Conservation (phyloP, 1,140 invertebrate genomes). For the Elymnias hypermnestra region DNA sequence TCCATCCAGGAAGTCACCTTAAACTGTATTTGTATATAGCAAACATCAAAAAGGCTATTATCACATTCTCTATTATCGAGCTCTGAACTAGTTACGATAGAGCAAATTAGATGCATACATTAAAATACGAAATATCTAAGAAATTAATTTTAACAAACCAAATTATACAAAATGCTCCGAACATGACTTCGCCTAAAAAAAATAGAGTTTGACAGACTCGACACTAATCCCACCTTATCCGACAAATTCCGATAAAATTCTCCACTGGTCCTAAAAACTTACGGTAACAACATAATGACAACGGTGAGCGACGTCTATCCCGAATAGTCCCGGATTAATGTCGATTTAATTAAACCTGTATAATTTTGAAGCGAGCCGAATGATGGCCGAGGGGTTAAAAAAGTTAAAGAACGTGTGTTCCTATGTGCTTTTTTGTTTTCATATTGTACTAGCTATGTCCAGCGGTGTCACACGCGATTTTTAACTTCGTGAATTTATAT, state of each 20-base stretch:
- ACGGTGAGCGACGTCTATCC: constrained; percentile 44
- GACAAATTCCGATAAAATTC: constrained; percentile 42
- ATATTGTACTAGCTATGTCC: too few species aligned
- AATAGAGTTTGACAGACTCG: constrained; percentile 24
- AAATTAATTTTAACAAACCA: not conserved
- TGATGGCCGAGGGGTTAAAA: constrained; percentile 1
- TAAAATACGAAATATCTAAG: not conserved
- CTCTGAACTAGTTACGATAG: too few species aligned
- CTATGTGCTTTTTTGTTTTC: too few species aligned
- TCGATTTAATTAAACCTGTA: constrained; percentile 72
- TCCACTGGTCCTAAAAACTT: constrained; percentile 47
- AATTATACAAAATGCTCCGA: not conserved
- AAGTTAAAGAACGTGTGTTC: too few species aligned
- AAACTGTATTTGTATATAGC: too few species aligned
- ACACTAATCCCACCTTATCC: constrained; percentile 49
- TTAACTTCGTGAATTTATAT: too few species aligned
- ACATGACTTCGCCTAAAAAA: constrained; percentile 12
- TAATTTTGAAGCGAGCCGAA: constrained; percentile 50
- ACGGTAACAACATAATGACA: constrained; percentile 65
- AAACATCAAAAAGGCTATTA: too few species aligned
- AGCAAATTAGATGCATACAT: too few species aligned
- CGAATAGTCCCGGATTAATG: constrained; percentile 63
- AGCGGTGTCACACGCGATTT: too few species aligned
- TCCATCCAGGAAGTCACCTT: not conserved
- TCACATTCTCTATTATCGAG: too few species aligned